Percentiles rank a stretch among this genome's conserved stretches.
Evolutionary conservation across 1,140 invertebrate species (phyloP).

Genomic region (Agrilus planipennis): DNA sequence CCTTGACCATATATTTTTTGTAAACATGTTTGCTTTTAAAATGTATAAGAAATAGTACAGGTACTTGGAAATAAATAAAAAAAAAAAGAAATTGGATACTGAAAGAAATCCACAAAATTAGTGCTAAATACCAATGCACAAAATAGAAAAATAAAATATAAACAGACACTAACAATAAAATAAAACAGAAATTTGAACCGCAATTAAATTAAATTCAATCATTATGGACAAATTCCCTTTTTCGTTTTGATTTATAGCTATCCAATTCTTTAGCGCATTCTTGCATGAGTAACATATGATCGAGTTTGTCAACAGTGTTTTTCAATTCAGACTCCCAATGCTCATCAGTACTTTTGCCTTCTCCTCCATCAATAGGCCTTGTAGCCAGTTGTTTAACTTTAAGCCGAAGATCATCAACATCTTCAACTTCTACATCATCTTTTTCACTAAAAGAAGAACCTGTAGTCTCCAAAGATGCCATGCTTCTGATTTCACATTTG

Average conservation of each 20-base stretch:
- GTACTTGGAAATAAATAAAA: no score
- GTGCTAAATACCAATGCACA: no score
- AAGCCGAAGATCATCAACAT: slow-evolving; percentile 38
- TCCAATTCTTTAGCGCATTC: slow-evolving; percentile 38
- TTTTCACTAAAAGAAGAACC: slow-evolving; percentile 33
- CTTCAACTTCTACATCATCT: slow-evolving; percentile 27
- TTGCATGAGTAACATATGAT: slow-evolving; percentile 48
- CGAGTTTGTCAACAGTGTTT: slow-evolving; percentile 50
- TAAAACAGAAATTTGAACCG: no score
- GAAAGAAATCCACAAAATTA: no score
- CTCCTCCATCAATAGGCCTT: slow-evolving; percentile 47
- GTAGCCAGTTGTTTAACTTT: slow-evolving; percentile 47
- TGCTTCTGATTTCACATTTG: slow-evolving; percentile 24
- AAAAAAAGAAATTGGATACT: no score
- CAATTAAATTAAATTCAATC: no score
- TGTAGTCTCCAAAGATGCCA: slow-evolving; percentile 17
- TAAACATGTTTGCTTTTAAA: no score
- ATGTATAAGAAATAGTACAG: no score
- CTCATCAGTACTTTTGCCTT: slow-evolving; percentile 43
- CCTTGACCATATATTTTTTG: no score
- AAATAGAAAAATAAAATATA: no score
- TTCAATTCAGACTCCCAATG: slow-evolving; percentile 51
- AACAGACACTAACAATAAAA: no score
- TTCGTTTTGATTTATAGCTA: slow-evolving; percentile 15
- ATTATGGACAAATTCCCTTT: no score